Evolutionary conservation across 1,140 invertebrate species (phyloP).

Genomic region (Hirudo medicinalis): DNA sequence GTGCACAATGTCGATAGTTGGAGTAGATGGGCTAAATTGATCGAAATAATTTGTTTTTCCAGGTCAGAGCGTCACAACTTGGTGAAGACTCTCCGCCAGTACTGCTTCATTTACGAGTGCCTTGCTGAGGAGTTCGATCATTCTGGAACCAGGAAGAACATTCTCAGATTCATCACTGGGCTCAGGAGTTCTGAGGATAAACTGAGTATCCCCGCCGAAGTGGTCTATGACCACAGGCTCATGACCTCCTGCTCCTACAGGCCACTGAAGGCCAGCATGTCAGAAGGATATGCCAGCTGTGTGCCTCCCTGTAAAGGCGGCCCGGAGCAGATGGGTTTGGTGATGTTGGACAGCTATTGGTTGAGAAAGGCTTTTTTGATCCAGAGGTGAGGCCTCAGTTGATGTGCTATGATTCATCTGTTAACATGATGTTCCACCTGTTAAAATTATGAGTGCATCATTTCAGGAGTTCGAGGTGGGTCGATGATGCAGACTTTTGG

Average conservation of each 20-base stretch:
- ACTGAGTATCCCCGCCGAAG: neutral
- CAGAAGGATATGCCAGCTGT: neutral
- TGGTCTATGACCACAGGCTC: neutral
- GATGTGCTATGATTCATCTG: neutral
- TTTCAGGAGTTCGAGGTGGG: no score
- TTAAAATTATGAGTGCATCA: neutral
- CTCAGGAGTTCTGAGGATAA: neutral
- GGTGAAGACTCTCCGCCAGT: constrained; percentile 1
- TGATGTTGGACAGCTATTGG: neutral
- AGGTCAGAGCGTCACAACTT: constrained; percentile 1
- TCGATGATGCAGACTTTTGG: no score
- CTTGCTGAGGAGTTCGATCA: constrained; percentile 16
- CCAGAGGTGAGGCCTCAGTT: neutral
- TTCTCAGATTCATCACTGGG: neutral
- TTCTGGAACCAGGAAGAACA: neutral
- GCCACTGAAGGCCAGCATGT: neutral
- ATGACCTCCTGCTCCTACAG: neutral
- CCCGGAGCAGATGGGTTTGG: neutral
- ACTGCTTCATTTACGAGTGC: constrained; percentile 15
- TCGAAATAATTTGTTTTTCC: neutral
- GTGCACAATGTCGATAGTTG: neutral
- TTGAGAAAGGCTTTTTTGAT: neutral
- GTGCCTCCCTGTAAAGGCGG: neutral
- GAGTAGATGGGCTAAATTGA: neutral
- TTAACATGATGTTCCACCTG: no score